Percentiles rank a stretch among this genome's conserved stretches.
Conservation (phyloP, 1,140 invertebrate genomes). For the Tribolium castaneum region DNA sequence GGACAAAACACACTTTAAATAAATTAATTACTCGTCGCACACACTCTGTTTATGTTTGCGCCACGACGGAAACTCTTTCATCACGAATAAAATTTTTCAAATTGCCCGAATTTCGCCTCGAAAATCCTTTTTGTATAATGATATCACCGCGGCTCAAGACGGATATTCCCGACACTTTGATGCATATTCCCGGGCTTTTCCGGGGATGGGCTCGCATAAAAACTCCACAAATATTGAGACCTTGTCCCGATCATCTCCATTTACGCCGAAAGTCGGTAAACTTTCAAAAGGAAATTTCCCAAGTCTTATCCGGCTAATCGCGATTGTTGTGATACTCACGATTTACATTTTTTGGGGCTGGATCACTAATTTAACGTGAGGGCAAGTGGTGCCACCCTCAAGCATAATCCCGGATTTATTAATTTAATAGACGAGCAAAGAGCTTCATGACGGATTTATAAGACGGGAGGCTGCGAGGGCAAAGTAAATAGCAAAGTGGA, state of each 20-base stretch:
- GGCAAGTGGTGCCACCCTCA: conserved; percentile 6
- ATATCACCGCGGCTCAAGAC: conserved; percentile 27
- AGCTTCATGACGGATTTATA: no score
- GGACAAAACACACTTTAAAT: neutral
- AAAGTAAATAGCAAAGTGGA: no score
- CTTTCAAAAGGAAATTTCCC: neutral
- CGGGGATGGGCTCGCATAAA: conserved; percentile 14
- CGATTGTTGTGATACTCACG: no score
- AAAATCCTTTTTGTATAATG: conserved; percentile 36
- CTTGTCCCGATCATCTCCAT: neutral
- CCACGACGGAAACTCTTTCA: neutral
- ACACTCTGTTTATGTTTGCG: neutral
- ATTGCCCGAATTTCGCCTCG: neutral
- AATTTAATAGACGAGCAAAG: neutral
- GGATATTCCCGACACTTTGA: conserved; percentile 33
- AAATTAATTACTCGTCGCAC: neutral
- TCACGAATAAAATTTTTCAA: neutral
- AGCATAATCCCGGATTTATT: conserved; percentile 13
- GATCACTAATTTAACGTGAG: neutral
- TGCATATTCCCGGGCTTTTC: conserved; percentile 18
- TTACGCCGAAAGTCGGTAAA: neutral
- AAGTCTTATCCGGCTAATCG: neutral
- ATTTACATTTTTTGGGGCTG: no score
- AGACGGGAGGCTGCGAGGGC: no score
- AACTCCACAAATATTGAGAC: conserved; percentile 4